These are phyloP conservation scores for Glaucidium brasilianum DNA, from an alignment of 2,113 vertebrate genomes.

Conservation along the genomic window DNA sequence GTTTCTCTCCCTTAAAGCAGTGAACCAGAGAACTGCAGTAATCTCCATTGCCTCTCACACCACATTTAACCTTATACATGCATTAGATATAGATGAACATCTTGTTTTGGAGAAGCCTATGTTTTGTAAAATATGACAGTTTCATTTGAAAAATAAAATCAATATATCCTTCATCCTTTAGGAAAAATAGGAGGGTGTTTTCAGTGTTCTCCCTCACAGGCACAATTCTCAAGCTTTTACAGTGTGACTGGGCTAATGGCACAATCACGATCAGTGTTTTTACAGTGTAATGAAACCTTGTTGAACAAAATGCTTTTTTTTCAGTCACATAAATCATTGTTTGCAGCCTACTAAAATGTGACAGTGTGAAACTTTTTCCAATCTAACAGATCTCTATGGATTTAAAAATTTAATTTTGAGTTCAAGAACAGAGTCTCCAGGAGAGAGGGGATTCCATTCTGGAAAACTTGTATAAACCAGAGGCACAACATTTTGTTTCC, in stretches of 20 bases:
- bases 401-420: not conserved
- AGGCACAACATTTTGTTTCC: not conserved
- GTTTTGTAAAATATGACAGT: constrained; percentile 49
- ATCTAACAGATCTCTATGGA: not conserved
- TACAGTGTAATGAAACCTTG: not conserved
- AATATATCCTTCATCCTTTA: constrained; percentile 36
- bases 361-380: not conserved
- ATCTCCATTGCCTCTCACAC: constrained; percentile 68
- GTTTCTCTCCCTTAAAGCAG: constrained; percentile 63
- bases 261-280: not conserved
- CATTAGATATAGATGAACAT: constrained; percentile 73
- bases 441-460: not conserved
- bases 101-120: constrained; percentile 59
- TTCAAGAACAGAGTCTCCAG: not conserved
- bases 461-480: not conserved
- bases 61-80: constrained; percentile 69
- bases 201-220: not conserved
- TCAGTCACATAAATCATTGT: not conserved
- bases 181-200: constrained; percentile 12
- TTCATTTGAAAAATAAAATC: constrained; percentile 59
- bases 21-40: constrained; percentile 60
- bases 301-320: constrained; percentile 14
- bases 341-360: not conserved
- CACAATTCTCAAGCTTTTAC: not conserved
- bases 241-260: not conserved